Conservation (phyloP, 2,113 vertebrate genomes). For the Parus major region DNA sequence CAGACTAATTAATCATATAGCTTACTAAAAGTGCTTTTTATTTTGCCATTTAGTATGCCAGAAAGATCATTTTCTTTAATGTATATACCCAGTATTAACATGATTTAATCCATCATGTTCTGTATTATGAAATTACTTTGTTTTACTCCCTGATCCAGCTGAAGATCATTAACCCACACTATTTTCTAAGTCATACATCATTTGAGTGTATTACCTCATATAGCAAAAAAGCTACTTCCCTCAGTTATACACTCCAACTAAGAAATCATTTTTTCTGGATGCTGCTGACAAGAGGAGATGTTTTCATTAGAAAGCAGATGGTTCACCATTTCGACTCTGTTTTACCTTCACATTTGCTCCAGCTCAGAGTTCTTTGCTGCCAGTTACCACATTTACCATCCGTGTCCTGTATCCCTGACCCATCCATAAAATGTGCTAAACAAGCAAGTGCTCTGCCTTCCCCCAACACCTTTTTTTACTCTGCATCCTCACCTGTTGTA, state of each 20-base stretch:
- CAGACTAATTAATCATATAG: slow-evolving; percentile 89
- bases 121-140: slow-evolving; percentile 85
- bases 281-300: slow-evolving; percentile 65
- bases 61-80: slow-evolving; percentile 89
- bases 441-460: background rate
- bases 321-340: slow-evolving; percentile 28
- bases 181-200: slow-evolving; percentile 83
- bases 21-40: slow-evolving; percentile 97
- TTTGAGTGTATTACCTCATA: slow-evolving; percentile 78
- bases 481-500: background rate
- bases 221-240: slow-evolving; percentile 71
- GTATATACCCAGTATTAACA: slow-evolving; percentile 88
- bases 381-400: background rate
- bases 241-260: slow-evolving; percentile 31
- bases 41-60: slow-evolving; percentile 93
- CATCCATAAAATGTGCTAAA: background rate
- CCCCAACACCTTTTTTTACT: background rate
- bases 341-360: slow-evolving; percentile 56
- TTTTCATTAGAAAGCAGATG: slow-evolving; percentile 76
- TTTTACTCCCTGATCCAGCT: slow-evolving; percentile 79
- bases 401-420: background rate
- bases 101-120: slow-evolving; percentile 86
- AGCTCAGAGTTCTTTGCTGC: slow-evolving; percentile 13
- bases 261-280: slow-evolving; percentile 74
- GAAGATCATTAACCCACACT: slow-evolving; percentile 88